Evolutionary conservation across 2,888 invertebrate genomes (phyloP).

Genomic region (Conomelus anceps): DNA sequence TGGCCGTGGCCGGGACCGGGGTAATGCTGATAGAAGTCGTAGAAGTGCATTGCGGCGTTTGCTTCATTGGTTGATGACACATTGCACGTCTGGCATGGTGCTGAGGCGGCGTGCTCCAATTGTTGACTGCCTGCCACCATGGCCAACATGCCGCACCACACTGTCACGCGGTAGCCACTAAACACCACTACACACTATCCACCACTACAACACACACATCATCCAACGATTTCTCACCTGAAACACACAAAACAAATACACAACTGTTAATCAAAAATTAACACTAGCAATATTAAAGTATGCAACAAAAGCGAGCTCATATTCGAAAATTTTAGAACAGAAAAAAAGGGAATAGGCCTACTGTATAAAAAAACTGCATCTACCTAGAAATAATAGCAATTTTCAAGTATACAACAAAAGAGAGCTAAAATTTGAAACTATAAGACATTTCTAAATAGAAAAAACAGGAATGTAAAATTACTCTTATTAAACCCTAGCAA

Average conservation of each 20-base stretch:
- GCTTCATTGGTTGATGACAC: constrained; percentile 28
- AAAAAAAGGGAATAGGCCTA: no score
- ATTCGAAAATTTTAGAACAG: no score
- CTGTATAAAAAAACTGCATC: no score
- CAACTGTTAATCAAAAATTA: not conserved
- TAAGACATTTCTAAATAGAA: no score
- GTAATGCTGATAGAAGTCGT: constrained; percentile 55
- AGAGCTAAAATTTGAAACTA: no score
- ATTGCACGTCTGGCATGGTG: not conserved
- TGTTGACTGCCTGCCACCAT: constrained; percentile 26
- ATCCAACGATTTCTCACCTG: not conserved
- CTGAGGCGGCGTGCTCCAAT: constrained; percentile 11
- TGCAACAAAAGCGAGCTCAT: no score
- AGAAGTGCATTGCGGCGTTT: constrained; percentile 46
- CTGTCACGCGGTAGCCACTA: not conserved
- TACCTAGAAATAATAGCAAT: no score
- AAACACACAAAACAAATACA: not conserved
- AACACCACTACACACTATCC: not conserved
- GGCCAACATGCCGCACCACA: constrained; percentile 7
- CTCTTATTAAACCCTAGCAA: no score
- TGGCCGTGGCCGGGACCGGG: constrained; percentile 39
- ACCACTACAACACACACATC: constrained; percentile 43
- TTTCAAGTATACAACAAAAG: no score
- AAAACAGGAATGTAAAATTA: no score
- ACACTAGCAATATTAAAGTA: not conserved